Percentiles rank a stretch among this genome's conserved stretches.
Evolutionary conservation across 2,113 vertebrate genomes (phyloP).

Genomic region (Aleadryas rufinucha): DNA sequence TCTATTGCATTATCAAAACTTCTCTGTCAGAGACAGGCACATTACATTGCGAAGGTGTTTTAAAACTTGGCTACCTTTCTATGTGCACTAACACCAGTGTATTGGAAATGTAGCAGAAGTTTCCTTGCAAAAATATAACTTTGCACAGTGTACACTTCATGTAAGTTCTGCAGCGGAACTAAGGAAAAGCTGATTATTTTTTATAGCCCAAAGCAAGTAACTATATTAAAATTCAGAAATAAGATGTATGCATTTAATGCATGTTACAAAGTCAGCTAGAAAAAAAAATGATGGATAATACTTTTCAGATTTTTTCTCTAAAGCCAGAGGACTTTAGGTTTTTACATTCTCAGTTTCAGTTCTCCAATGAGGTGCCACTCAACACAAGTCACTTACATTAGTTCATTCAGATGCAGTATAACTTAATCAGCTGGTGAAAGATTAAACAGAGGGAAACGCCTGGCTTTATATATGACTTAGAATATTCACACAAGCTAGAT

Average conservation of each 20-base stretch:
- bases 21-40: background rate
- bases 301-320: background rate
- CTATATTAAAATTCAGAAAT: background rate
- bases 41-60: background rate
- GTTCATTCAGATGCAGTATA: background rate
- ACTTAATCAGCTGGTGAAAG: background rate
- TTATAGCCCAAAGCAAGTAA: constrained; percentile 37
- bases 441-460: background rate
- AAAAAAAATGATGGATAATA: background rate
- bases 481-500: background rate
- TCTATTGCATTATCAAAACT: background rate
- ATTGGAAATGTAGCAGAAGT: constrained; percentile 3
- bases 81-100: background rate
- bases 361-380: background rate
- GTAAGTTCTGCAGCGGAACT: background rate
- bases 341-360: background rate
- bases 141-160: background rate
- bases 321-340: background rate
- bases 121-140: background rate
- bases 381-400: background rate
- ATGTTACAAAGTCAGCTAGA: background rate
- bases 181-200: background rate
- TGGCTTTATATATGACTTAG: background rate
- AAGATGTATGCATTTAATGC: background rate
- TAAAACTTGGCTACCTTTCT: background rate